These are phyloP conservation scores for Gallinago nigripennis DNA, from an alignment of 2,797 vertebrate genomes.

Conservation along the genomic window DNA sequence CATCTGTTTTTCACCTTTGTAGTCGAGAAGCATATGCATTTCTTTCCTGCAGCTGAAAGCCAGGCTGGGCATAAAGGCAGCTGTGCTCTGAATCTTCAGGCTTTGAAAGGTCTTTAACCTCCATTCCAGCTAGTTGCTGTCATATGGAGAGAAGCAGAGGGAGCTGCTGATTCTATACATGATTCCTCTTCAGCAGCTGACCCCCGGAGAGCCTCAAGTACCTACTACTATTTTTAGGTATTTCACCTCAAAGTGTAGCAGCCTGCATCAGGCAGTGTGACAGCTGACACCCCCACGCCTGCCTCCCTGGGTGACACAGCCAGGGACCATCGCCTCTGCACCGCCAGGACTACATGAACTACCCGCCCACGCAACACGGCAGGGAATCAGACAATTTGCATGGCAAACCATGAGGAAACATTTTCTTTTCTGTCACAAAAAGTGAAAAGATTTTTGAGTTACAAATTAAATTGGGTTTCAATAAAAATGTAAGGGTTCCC, in stretches of 20 bases:
- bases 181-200: not conserved
- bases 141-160: not conserved
- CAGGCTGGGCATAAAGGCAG: not conserved
- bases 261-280: rapidly evolving
- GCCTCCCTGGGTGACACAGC: not conserved
- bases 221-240: not conserved
- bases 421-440: not conserved
- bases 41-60: not conserved
- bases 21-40: rapidly evolving
- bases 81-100: not conserved
- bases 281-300: not conserved
- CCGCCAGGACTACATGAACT: rapidly evolving
- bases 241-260: rapidly evolving
- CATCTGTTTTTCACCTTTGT: not conserved
- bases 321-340: too few relatives aligned
- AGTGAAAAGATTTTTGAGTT: not conserved
- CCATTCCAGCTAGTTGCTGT: not conserved
- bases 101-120: not conserved
- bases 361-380: rapidly evolving
- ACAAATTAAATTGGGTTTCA: not conserved
- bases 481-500: not conserved
- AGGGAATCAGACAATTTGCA: rapidly evolving
- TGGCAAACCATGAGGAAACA: rapidly evolving
- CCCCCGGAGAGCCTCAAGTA: not conserved
- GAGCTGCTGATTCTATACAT: rapidly evolving